These are phyloP conservation scores for Ornithoptera priamus DNA, from an alignment of 2,888 invertebrate genomes.

Conservation along the genomic window DNA sequence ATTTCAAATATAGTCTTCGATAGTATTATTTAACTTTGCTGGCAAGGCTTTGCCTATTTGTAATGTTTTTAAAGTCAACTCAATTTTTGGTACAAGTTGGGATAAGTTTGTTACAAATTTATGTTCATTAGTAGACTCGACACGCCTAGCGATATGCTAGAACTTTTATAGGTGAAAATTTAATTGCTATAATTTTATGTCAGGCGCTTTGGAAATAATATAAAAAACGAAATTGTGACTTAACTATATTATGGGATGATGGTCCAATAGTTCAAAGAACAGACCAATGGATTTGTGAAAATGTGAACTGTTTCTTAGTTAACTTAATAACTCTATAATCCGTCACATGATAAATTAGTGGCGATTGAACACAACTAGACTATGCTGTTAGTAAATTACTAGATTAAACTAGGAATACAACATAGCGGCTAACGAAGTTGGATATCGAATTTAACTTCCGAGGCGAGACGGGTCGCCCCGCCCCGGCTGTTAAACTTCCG, in stretches of 20 bases:
- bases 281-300: background rate
- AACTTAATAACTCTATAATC: background rate
- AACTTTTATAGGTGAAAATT: constrained; percentile 1
- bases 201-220: constrained; percentile 7
- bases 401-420: constrained; percentile 1
- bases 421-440: constrained; percentile 11
- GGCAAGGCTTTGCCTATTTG: constrained; percentile 16
- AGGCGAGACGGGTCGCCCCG: constrained; percentile 15
- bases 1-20: constrained; percentile 24
- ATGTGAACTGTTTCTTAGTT: background rate
- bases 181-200: constrained; percentile 8
- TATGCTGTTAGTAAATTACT: background rate
- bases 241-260: background rate
- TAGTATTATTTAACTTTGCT: constrained; percentile 26
- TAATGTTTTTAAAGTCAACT: constrained; percentile 7
- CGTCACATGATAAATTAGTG: background rate
- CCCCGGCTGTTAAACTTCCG: constrained; percentile 19
- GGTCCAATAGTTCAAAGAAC: background rate
- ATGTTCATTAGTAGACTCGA: constrained; percentile 18
- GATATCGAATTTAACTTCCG: constrained; percentile 22
- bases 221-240: background rate
- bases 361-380: background rate
- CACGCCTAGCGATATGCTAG: constrained; percentile 15
- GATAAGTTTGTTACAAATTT: constrained; percentile 15
- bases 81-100: constrained; percentile 20